A percentile compares a stretch with the other conserved stretches of the same genome.
phyloP scores from a whole-genome alignment of 1,140 invertebrate species.

The Hetaerina americana region DNA sequence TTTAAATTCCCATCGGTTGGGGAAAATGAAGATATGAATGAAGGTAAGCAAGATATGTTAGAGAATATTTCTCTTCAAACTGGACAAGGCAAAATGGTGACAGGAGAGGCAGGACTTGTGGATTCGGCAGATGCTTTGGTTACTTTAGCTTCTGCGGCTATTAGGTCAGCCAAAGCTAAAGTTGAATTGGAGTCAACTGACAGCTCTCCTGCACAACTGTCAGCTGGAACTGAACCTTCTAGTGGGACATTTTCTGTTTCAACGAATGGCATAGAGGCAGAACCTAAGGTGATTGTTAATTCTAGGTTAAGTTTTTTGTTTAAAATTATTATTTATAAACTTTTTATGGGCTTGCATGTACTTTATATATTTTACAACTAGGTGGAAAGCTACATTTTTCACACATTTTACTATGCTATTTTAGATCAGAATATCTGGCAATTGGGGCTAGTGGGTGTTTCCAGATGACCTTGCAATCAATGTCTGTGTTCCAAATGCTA shows the following conservation, averaged over 20 bases:
- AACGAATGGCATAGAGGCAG: not conserved
- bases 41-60: not conserved
- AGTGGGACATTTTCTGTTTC: not conserved
- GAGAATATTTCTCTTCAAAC: not conserved
- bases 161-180: constrained; percentile 30
- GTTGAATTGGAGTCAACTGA: not conserved
- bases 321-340: too few species aligned
- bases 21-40: not conserved
- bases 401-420: too few species aligned
- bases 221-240: constrained; percentile 5
- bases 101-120: not conserved
- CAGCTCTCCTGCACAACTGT: constrained; percentile 19
- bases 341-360: too few species aligned
- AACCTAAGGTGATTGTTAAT: not conserved
- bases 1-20: not conserved
- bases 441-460: too few species aligned
- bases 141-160: constrained; percentile 57
- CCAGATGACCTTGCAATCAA: too few species aligned
- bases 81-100: not conserved
- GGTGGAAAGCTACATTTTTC: too few species aligned
- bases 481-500: too few species aligned
- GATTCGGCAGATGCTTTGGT: constrained; percentile 46
- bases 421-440: too few species aligned
- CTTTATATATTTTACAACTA: too few species aligned
- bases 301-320: too few species aligned